Evolutionary conservation across 1,140 invertebrate genomes (phyloP), one percentile per base, ranked within the genome.

Genomic region (Teleogryllus occipitalis): DNA sequence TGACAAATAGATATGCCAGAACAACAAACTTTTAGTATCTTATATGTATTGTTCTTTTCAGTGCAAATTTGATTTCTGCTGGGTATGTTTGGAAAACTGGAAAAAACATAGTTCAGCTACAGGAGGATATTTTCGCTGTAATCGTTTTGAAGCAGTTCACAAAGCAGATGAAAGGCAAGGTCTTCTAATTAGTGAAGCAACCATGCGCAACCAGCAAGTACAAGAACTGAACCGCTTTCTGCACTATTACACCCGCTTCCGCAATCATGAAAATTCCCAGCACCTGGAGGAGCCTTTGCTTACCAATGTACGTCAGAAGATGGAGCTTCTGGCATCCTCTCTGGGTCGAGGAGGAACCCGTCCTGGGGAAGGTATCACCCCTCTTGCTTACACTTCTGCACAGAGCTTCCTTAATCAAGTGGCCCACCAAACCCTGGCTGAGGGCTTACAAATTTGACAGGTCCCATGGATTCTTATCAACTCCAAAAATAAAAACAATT

Each of bases 31-130:
- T 65, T 65, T 75, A 75, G 7, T 5, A 75, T 27, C 46, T 14
- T 39, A 8, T 75, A 80, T 54, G 49, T 77, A 78, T 78, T 79
- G 82, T 80, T 78, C 81, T 82, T 88, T 86, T 49, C 84, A 92
- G 90, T 93, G 93, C 84, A 93, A 93, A 87, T 90, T 90, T 86
- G 92, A 93, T 82, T 94, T 93, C 83, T 93, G 92, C 85, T 93
- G 93, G 93, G 91, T 93, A 21, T 94, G 93, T 84, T 86, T 93
- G 82, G 92, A 93, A 83, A 89, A 89, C 75, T 93, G 92, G 92
- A 93, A 93, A 83, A 89, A 90, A 78, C 93, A 94, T 83, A 92
- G 90, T 82, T 91, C 91, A 8, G 89, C 90, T 12, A 93, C 92
- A 10, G 92, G 92, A 8, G 92, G 92, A 3, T 93, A 93, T 84